Base-by-base conservation (phyloP, 2,888 invertebrate species). In the Unio pictorum region DNA sequence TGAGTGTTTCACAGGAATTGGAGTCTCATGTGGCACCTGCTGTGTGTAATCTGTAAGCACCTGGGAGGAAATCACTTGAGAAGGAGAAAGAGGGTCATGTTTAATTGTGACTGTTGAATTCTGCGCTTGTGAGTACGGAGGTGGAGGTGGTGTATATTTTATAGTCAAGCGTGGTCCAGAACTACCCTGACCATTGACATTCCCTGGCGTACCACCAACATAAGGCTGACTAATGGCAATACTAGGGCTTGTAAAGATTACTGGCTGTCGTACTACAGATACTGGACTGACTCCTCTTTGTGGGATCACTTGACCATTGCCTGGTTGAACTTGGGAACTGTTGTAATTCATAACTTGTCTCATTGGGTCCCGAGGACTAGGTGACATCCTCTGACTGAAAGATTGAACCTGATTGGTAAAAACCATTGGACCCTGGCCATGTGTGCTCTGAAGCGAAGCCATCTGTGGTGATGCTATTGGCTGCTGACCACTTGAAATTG, bases 181-280 rank as follows among this genome's bases (percentile, higher is more conserved):
- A 56, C 66, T 45, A 61, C 65, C 61, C 54, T 64, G 64, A 64
- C 60, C 59, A 55, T 58, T 30, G 54, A n/a, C 23, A 45, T 45
- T 45, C 11, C 45, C 45, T 45, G 45, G 45, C 1, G 45, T 11
- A 45, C 45, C 45, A 45, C 45, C 45, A 45, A 45, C 11, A 45
- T 45, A 45, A 45, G 45, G 45, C 45, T 45, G 45, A 11, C 45
- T 45, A 11, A 45, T 45, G 11, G 45, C 11, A 45, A 11, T 45
- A 45, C 45, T 2, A 45, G 45, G 11, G 45, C 11, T 45, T 45
- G 11, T 73, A 57, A 74, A 64, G n/a, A 74, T 73, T 45, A 74
- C 68, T 28, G 96, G 92, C 90, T 96, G 96, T 85, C 96, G 96
- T 85, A 94, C 69, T 58, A 69, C 45, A 18, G 94, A 23, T 94